These are phyloP conservation scores for Drosophila mojavensis DNA, from an alignment of 1,140 invertebrate species.

Conservation along the genomic window DNA sequence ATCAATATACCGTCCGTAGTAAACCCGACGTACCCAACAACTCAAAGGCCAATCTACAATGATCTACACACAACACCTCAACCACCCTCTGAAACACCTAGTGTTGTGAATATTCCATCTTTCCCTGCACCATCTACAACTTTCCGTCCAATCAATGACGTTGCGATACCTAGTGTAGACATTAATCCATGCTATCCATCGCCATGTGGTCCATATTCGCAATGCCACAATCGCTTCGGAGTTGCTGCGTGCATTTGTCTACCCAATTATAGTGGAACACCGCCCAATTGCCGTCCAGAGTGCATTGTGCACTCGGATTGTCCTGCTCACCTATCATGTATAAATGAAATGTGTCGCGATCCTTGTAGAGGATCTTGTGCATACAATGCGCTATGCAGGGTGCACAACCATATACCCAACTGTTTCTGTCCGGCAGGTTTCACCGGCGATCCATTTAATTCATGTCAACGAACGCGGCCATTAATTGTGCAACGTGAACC, in stretches of 20 bases:
- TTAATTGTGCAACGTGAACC: slow-evolving; percentile 88
- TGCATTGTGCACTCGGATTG: slow-evolving; percentile 89
- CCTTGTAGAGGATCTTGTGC: slow-evolving; percentile 92
- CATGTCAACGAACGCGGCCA: slow-evolving; percentile 84
- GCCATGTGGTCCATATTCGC: slow-evolving; percentile 89
- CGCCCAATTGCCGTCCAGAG: slow-evolving; percentile 89
- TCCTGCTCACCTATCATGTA: slow-evolving; percentile 89
- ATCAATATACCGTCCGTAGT: slow-evolving; percentile 73
- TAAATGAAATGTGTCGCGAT: slow-evolving; percentile 92
- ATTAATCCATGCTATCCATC: slow-evolving; percentile 88
- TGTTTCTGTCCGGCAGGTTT: slow-evolving; percentile 90
- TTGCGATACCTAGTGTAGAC: slow-evolving; percentile 85
- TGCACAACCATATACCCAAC: slow-evolving; percentile 90
- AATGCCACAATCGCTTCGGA: slow-evolving; percentile 87
- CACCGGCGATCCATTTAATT: slow-evolving; percentile 87
- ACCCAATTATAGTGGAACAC: slow-evolving; percentile 88
- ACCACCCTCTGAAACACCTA: slow-evolving; percentile 2
- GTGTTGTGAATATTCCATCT: slow-evolving; percentile 50
- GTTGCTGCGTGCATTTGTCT: slow-evolving; percentile 88
- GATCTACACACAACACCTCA: no score
- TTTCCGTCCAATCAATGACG: slow-evolving; percentile 83
- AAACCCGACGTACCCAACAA: slow-evolving; percentile 19
- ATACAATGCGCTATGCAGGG: slow-evolving; percentile 89
- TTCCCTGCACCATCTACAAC: slow-evolving; percentile 21
- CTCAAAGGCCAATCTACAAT: not conserved